Conservation (phyloP, 2,113 vertebrate species). For the Australoheros scitulus region DNA sequence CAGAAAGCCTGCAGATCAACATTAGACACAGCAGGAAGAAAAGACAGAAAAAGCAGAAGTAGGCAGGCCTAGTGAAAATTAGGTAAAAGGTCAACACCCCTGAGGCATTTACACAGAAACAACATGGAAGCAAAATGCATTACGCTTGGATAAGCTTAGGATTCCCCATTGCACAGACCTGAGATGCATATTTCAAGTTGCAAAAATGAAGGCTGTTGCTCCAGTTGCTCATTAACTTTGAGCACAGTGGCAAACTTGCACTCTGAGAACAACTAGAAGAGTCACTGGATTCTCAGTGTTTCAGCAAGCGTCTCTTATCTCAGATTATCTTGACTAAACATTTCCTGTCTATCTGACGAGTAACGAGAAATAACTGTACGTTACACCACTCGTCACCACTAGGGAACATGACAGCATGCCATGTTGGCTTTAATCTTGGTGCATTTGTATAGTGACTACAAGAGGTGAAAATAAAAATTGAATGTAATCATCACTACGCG, state of each 20-base stretch:
- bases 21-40: not conserved
- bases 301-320: not conserved
- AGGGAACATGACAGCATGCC: not conserved
- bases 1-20: not conserved
- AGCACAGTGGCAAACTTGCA: not conserved
- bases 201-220: not conserved
- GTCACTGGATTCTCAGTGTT: not conserved
- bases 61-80: not conserved
- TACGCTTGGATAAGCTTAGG: not conserved
- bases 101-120: not conserved
- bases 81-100: slow-evolving; percentile 22
- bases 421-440: not conserved
- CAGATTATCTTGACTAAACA: not conserved
- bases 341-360: not conserved
- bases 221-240: not conserved
- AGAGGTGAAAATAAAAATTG: not conserved
- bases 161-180: not conserved
- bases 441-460: not conserved
- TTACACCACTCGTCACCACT: not conserved
- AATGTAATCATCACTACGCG: not conserved
- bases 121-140: not conserved
- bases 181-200: not conserved
- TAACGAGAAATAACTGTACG: too few relatives aligned
- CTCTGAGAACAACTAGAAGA: not conserved
- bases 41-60: not conserved